phyloP scores from a whole-genome alignment of 1,140 invertebrate genomes.

The Ectropis grisescens region DNA sequence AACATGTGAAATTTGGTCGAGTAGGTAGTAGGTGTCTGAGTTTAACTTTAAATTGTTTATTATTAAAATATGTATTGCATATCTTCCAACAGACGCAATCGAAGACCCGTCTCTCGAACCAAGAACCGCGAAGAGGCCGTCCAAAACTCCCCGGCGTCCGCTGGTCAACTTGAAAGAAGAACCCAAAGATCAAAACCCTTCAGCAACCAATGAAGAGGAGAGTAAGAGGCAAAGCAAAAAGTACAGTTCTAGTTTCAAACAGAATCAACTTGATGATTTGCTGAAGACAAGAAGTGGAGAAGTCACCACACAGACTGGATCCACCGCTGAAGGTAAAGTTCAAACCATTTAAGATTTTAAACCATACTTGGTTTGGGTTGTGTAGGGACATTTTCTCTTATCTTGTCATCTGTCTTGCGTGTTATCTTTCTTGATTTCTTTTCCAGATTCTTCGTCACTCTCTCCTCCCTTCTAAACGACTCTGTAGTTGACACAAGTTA shows the following conservation, averaged over 20 bases:
- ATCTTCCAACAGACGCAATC: slow-evolving; percentile 35
- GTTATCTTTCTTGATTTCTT: too few species aligned
- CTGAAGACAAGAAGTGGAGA: slow-evolving; percentile 27
- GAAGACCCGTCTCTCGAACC: slow-evolving; percentile 34
- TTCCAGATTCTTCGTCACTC: too few species aligned
- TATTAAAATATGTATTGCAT: too few species aligned
- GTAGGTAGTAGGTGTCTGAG: too few species aligned
- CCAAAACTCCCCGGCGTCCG: slow-evolving; percentile 35
- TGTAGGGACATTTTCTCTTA: too few species aligned
- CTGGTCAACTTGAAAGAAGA: slow-evolving; percentile 29
- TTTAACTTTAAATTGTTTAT: too few species aligned
- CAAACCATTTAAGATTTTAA: too few species aligned
- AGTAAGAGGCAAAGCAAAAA: slow-evolving; percentile 59
- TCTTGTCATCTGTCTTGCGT: too few species aligned
- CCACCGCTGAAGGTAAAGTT: slow-evolving; percentile 31
- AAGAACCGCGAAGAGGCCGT: slow-evolving; percentile 12
- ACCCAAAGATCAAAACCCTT: slow-evolving; percentile 36
- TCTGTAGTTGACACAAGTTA: too few species aligned
- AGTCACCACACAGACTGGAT: slow-evolving; percentile 27
- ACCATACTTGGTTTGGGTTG: too few species aligned
- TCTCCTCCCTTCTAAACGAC: too few species aligned
- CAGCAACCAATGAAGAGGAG: slow-evolving; percentile 53
- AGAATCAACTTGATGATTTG: slow-evolving; percentile 45
- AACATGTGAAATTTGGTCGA: too few species aligned
- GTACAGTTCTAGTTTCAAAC: slow-evolving; percentile 48